These are phyloP conservation scores for Hydrozoanthus tunicans DNA, from an alignment of 64 coral and sea anemone genomes.

Conservation along the genomic window DNA sequence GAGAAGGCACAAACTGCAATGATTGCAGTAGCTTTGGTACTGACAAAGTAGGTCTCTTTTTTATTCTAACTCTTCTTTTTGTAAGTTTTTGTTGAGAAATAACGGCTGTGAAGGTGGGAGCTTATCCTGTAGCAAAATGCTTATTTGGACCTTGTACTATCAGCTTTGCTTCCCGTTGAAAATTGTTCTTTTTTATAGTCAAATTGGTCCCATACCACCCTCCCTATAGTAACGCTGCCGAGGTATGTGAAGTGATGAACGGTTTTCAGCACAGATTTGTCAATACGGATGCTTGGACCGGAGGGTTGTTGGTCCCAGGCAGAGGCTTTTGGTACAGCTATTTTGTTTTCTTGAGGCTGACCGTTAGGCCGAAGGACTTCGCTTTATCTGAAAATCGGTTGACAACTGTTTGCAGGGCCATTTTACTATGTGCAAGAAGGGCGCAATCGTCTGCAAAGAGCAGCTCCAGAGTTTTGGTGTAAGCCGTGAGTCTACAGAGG, in stretches of 20 bases:
- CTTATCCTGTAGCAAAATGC: no score
- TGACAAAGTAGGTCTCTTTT: not conserved
- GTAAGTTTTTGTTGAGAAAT: not conserved
- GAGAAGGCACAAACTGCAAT: not conserved
- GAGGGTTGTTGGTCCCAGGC: not conserved
- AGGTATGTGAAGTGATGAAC: not conserved
- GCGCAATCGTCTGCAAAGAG: conserved; percentile 23
- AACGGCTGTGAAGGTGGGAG: no score
- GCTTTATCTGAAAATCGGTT: conserved; percentile 14
- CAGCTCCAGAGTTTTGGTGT: conserved; percentile 15
- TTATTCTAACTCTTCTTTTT: not conserved
- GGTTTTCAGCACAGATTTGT: not conserved
- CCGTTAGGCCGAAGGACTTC: conserved; percentile 18
- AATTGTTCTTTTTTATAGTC: no score
- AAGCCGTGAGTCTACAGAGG: not conserved
- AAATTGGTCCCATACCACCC: no score
- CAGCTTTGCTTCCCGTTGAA: no score
- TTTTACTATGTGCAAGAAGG: not conserved
- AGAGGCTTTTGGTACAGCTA: not conserved
- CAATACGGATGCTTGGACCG: not conserved
- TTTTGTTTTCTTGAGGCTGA: conserved; percentile 5
- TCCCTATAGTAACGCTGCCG: not conserved
- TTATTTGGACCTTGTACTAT: no score
- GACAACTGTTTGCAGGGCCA: conserved; percentile 9
- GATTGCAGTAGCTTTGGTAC: not conserved